phyloP scores from a whole-genome alignment of 2,797 vertebrate species.

The Sebastiscus tertius region DNA sequence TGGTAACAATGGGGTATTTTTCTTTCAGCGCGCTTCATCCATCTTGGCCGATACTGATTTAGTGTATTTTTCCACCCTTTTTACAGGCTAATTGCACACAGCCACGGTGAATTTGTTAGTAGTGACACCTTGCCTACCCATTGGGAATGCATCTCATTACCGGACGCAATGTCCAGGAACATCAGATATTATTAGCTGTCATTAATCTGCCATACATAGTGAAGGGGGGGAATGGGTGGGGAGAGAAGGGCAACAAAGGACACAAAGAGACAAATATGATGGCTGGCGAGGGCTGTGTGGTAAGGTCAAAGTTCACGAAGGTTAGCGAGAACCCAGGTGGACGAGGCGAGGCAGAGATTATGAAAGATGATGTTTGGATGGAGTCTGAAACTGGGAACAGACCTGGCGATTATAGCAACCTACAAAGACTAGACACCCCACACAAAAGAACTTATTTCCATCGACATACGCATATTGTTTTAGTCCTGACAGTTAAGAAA shows the following conservation, averaged over 20 bases:
- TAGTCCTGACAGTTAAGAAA: background rate
- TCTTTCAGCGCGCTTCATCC: slow-evolving; percentile 85
- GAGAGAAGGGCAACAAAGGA: slow-evolving; percentile 75
- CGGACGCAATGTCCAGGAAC: slow-evolving; percentile 95
- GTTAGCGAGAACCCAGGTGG: slow-evolving; percentile 76
- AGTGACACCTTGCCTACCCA: slow-evolving; percentile 96
- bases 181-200: slow-evolving; percentile 99
- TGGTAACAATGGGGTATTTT: slow-evolving; percentile 79
- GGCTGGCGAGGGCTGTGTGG: slow-evolving; percentile 74
- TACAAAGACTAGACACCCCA: background rate
- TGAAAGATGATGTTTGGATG: slow-evolving; percentile 41
- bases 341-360: slow-evolving; percentile 14
- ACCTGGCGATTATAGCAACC: background rate
- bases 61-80: slow-evolving; percentile 92
- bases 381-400: slow-evolving; percentile 5
- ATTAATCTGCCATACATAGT: slow-evolving; percentile 97
- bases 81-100: slow-evolving; percentile 97
- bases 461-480: background rate
- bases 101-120: slow-evolving; percentile 98
- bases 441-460: background rate
- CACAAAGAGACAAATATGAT: slow-evolving; percentile 86
- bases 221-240: slow-evolving; percentile 45
- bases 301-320: slow-evolving; percentile 83
- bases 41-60: slow-evolving; percentile 93
- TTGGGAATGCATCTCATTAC: slow-evolving; percentile 99